Conservation (phyloP, 2,797 vertebrate species). For the Geotrypetes seraphini region DNA sequence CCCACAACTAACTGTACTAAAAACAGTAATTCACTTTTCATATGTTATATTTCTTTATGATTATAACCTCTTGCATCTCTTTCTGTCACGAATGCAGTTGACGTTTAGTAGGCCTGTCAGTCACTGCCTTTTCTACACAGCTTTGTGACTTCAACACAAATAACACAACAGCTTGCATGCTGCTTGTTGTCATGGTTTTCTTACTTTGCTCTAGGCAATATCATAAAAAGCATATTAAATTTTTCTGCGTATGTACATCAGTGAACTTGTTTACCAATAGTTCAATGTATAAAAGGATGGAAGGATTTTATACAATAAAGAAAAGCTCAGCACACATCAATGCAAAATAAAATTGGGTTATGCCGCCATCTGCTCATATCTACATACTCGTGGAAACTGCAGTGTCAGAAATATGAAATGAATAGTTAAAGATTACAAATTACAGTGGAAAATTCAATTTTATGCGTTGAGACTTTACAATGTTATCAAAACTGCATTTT, state of each 20-base stretch:
- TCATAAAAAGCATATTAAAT: slow-evolving; percentile 44
- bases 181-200: slow-evolving; percentile 42
- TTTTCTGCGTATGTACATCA: slow-evolving; percentile 38
- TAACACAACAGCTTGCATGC: slow-evolving; percentile 37
- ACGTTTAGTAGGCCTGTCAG: slow-evolving; percentile 40
- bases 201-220: slow-evolving; percentile 36
- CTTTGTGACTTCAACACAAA: slow-evolving; percentile 39
- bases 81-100: slow-evolving; percentile 28
- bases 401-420: too few species aligned
- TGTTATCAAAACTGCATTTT: too few species aligned
- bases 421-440: too few species aligned
- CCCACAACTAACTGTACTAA: too few species aligned
- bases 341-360: slow-evolving; percentile 25
- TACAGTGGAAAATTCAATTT: too few species aligned
- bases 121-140: slow-evolving; percentile 30
- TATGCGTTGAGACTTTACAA: too few species aligned
- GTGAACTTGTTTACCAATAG: slow-evolving; percentile 42
- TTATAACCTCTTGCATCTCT: slow-evolving; percentile 16
- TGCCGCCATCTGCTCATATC: slow-evolving; percentile 9
- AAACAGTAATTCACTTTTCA: too few species aligned
- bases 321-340: slow-evolving; percentile 23
- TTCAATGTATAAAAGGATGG: slow-evolving; percentile 28
- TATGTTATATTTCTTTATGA: not conserved
- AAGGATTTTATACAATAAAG: too few species aligned
- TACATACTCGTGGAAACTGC: slow-evolving; percentile 10